Evolutionary conservation across 2,113 vertebrate species (phyloP), one percentile per base, ranked within the genome.

Genomic region (Macquaria ambigua): DNA sequence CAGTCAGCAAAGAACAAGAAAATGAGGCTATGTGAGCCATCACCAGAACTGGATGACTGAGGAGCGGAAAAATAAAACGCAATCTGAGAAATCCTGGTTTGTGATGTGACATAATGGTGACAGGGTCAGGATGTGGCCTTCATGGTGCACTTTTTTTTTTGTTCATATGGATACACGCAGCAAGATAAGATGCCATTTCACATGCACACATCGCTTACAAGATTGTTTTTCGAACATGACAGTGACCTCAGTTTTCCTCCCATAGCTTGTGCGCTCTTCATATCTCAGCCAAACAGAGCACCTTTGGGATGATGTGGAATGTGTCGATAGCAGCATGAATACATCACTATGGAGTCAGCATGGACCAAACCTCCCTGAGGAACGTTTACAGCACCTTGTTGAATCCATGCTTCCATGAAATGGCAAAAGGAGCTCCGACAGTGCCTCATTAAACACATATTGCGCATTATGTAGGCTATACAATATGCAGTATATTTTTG

Each of bases 1-100:
- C 80, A 90, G 81, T 89, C 90, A 81, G 86, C 87, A 85, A 83
- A 88, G 85, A 87, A 82, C 75, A 84, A 63, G 58, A 88, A 86
- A 86, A 90, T 76, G 74, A 84, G 66, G 79, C 82, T 69, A 15
- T 68, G 80, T 66, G 80, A 83, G 88, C 52, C 76, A 80, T 82
- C 77, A 41, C 34, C 46, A 74, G 59, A 50, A 37, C 16, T 70
- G 72, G 63, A 63, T 63, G 62, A 69, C 48, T 34, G 66, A 85
- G 34, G 73, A 78, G 67, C 6, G 6, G 64, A 81, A 78, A 87
- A 81, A 83, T 48, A 63, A 74, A 79, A 16, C 31, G 1, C 2
- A 3, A 80, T 59, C 37, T 53, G 50, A 78, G 77, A 39, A 81
- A 74, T 75, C 63, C 71, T 41, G n/a, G 4, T 55, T 71, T 81